Evolutionary conservation across 2,888 invertebrate species (phyloP).

Genomic region (Cantharis lateralis): DNA sequence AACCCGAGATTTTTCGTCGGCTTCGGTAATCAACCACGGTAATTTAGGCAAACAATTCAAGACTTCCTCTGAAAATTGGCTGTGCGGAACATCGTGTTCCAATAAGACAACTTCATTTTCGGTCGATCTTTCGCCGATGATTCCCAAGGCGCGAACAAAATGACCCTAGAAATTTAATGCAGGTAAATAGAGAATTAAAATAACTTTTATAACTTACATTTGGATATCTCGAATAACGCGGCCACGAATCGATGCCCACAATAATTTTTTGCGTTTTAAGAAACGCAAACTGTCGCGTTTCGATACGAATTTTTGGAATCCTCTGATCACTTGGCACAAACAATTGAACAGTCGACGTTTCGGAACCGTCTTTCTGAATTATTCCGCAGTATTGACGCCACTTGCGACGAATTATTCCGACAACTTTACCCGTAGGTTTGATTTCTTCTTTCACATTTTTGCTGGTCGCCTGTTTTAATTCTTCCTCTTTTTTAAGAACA

Average conservation of each 20-base stretch:
- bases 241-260: constrained; percentile 97
- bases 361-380: constrained; percentile 71
- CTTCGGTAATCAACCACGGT: constrained; percentile 87
- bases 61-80: constrained; percentile 92
- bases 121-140: constrained; percentile 90
- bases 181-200: background rate
- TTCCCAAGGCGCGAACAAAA: constrained; percentile 91
- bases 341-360: constrained; percentile 72
- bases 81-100: constrained; percentile 97
- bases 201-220: constrained; percentile 57
- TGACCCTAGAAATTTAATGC: constrained; percentile 71
- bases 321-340: constrained; percentile 94
- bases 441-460: constrained; percentile 40
- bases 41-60: constrained; percentile 86
- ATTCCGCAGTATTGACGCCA: constrained; percentile 99
- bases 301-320: constrained; percentile 93
- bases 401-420: constrained; percentile 95
- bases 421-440: constrained; percentile 76
- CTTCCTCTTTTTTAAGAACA: constrained; percentile 63
- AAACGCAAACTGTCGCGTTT: constrained; percentile 87
- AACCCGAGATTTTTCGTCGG: constrained; percentile 77
- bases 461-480: constrained; percentile 19
- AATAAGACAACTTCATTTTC: constrained; percentile 96
- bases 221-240: constrained; percentile 88
- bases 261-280: constrained; percentile 86